Conservation (phyloP, 1,140 invertebrate genomes). For the Drusus annulatus region DNA sequence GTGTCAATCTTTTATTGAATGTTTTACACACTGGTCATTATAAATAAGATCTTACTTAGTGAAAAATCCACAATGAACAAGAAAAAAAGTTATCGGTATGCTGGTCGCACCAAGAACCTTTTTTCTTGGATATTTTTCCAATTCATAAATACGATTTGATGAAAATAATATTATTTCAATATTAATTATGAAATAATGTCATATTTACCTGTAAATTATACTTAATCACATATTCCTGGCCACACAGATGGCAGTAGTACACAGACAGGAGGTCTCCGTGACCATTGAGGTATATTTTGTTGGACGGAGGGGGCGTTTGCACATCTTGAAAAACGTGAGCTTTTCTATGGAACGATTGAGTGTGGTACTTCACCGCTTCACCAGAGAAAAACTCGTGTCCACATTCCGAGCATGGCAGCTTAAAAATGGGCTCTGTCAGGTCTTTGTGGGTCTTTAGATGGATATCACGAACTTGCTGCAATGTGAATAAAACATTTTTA, state of each 20-base stretch:
- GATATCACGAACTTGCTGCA: conserved; percentile 75
- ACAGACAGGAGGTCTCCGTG: conserved; percentile 74
- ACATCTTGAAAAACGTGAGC: conserved; percentile 70
- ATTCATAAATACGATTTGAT: too few species aligned
- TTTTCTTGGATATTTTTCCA: too few species aligned
- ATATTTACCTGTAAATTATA: conserved; percentile 76
- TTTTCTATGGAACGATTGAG: conserved; percentile 76
- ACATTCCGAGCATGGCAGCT: conserved; percentile 74
- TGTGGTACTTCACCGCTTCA: conserved; percentile 77
- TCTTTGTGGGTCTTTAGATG: conserved; percentile 72
- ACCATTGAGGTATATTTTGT: conserved; percentile 74
- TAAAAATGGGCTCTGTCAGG: conserved; percentile 62
- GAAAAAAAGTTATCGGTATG: too few species aligned
- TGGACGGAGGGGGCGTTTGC: conserved; percentile 72
- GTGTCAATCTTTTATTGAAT: too few species aligned
- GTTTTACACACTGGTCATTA: too few species aligned
- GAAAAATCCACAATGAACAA: too few species aligned
- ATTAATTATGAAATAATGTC: too few species aligned
- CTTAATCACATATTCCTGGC: conserved; percentile 78
- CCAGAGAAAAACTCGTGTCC: conserved; percentile 73
- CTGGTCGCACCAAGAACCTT: too few species aligned
- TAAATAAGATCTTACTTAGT: too few species aligned
- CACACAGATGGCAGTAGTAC: conserved; percentile 80
- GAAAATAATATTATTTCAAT: too few species aligned
- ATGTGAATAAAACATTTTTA: conserved; percentile 37